phyloP scores from a whole-genome alignment of 2,113 vertebrate species.

The Tenrec ecaudatus region DNA sequence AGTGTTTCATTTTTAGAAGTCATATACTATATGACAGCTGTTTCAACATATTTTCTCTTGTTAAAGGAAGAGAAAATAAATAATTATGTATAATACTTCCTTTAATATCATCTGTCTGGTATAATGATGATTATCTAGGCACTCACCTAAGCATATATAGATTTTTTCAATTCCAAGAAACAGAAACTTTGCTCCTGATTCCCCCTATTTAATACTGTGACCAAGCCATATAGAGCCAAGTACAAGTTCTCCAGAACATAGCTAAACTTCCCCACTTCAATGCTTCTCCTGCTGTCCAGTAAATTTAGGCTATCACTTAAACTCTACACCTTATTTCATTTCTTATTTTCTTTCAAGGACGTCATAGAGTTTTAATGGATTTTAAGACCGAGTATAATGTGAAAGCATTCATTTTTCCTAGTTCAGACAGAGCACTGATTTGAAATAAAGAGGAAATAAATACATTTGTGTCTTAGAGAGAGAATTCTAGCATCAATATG shows the following conservation, averaged over 20 bases:
- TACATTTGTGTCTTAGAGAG: no score
- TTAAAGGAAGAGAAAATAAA: conserved; percentile 25
- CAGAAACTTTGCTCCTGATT: neutral
- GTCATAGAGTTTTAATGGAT: neutral
- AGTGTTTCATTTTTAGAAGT: conserved; percentile 52
- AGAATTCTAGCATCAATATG: neutral
- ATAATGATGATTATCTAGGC: neutral
- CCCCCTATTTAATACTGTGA: no score
- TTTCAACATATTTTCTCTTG: conserved; percentile 39
- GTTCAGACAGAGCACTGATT: no score
- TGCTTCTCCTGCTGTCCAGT: no score
- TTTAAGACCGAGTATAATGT: neutral
- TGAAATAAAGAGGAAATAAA: no score
- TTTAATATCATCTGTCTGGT: neutral
- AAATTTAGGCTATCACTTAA: neutral
- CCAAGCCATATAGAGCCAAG: neutral
- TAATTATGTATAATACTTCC: neutral
- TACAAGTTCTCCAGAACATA: neutral
- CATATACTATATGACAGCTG: neutral
- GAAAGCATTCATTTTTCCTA: no score
- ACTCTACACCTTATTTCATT: neutral
- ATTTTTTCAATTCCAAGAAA: neutral
- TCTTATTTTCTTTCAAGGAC: neutral
- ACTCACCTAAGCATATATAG: neutral
- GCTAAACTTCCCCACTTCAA: neutral